Base-by-base conservation (phyloP, 2,888 invertebrate species). In the Epirrhoe alternata region DNA sequence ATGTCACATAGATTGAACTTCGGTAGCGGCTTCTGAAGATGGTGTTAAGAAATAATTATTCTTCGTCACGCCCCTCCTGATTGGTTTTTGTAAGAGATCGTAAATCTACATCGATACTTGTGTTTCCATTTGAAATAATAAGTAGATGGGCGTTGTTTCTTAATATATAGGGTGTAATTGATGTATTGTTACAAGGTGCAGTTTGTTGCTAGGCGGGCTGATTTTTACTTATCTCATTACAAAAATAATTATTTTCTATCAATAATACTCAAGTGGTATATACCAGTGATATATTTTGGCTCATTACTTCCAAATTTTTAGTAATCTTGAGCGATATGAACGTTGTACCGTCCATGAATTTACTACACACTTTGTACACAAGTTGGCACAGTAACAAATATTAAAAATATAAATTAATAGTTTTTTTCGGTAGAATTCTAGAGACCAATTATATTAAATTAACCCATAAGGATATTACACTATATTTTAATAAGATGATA, bases 31-130 rank as follows among this genome's bases (percentile, higher is more conserved):
- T 78, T 77, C 80, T 84, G 85, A 86, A 83, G 86, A 87, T 88
- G 87, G 89, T 88, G 90, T 90, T 90, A 92, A 87, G 90, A 92
- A 93, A 92, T 93, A 91, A 93, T 93, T 90, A 92, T 86, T 74
- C 75, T 79, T 65, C 78, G 88, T 84, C 85, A 87, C 92, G 90
- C 92, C 92, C 83, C 80, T 75, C 77, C 82, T 89, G 92, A 92
- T 93, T 92, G 92, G 83, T 89, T 92, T 92, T 90, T 84, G 90
- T 87, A 90, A 90, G 80, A 73, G 76, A 73, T 80, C 86, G 82
- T 92, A 92, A 92, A 91, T 92, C 84, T 85, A 78, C 71, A 83
- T 85, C 75, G 84, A 85, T 84, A 82, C 80, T 81, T 53, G 35
- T 35, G 54, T 86, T 85, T 84, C 84, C 79, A 86, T 86, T 90